These are phyloP conservation scores for Streblospio benedicti DNA, from an alignment of 1,140 invertebrate genomes.

Conservation along the genomic window DNA sequence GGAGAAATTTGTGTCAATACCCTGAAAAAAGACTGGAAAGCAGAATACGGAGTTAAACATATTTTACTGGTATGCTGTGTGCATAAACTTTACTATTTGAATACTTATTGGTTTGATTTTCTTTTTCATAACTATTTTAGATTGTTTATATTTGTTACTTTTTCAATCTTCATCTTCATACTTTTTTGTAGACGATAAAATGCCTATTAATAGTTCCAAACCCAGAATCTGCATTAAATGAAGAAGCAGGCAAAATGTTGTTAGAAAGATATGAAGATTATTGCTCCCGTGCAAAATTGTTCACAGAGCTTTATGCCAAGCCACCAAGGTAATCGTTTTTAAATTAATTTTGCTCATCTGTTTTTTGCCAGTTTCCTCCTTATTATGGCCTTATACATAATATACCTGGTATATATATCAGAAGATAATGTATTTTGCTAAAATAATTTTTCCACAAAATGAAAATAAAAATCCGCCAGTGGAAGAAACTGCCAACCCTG, in stretches of 20 bases:
- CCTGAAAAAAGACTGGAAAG: constrained; percentile 90
- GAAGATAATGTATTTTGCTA: background rate
- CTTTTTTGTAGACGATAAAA: constrained; percentile 67
- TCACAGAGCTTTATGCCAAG: constrained; percentile 84
- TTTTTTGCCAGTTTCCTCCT: constrained; percentile 13
- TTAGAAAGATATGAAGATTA: constrained; percentile 87
- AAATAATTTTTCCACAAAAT: constrained; percentile 1
- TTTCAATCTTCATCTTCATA: background rate
- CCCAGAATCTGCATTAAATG: constrained; percentile 86
- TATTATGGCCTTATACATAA: background rate
- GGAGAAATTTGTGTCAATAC: constrained; percentile 97
- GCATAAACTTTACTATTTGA: background rate
- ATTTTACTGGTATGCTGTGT: constrained; percentile 61
- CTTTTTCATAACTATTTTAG: background rate
- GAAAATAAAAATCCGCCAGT: constrained; percentile 1
- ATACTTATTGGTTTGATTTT: background rate
- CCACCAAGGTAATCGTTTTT: constrained; percentile 35
- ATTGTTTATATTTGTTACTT: background rate
- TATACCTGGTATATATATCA: background rate
- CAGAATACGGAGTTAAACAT: constrained; percentile 90
- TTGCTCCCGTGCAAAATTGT: constrained; percentile 79
- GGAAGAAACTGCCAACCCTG: constrained; percentile 9
- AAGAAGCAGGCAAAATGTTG: constrained; percentile 83
- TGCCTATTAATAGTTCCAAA: constrained; percentile 88
- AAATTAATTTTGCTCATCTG: background rate